A percentile compares a stretch with the other conserved stretches of the same genome.
phyloP scores from a whole-genome alignment of 2,113 vertebrate species.

The Chionodraco myersi region DNA sequence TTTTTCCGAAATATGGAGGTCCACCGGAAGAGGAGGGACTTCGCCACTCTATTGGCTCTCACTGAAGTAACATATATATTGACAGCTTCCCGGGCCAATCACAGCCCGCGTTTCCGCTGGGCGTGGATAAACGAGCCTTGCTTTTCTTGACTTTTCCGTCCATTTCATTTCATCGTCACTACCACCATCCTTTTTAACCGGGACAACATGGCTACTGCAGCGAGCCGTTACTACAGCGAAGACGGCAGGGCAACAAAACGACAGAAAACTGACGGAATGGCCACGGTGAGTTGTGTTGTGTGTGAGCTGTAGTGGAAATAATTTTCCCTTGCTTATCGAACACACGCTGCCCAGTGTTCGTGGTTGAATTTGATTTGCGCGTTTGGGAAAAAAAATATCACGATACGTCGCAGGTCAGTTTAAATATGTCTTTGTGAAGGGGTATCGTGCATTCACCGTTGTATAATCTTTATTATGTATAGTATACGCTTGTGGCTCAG shows the following conservation, averaged over 20 bases:
- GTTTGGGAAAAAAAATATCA: slow-evolving; percentile 12
- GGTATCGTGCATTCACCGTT: neutral
- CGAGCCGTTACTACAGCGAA: slow-evolving; percentile 89
- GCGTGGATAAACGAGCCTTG: slow-evolving; percentile 22
- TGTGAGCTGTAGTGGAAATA: accelerated
- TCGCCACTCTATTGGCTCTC: slow-evolving; percentile 41
- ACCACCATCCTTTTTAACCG: slow-evolving; percentile 72
- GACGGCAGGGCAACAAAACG: slow-evolving; percentile 91
- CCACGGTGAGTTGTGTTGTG: slow-evolving; percentile 72
- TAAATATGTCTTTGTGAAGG: no score
- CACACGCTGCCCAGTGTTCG: neutral
- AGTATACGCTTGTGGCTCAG: accelerated
- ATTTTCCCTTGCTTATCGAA: neutral
- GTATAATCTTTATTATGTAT: accelerated
- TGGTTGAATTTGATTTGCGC: neutral
- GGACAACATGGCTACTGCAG: slow-evolving; percentile 86
- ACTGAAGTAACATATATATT: neutral
- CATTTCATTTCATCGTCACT: slow-evolving; percentile 72
- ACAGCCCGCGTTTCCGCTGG: neutral
- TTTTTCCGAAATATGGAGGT: no score
- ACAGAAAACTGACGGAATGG: slow-evolving; percentile 90
- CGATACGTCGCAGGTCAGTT: neutral
- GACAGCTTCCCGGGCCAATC: slow-evolving; percentile 51
- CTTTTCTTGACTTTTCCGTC: slow-evolving; percentile 75
- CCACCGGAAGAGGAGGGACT: no score